Evolutionary conservation across 2,797 vertebrate species (phyloP).

Genomic region (Hemibagrus guttatus): DNA sequence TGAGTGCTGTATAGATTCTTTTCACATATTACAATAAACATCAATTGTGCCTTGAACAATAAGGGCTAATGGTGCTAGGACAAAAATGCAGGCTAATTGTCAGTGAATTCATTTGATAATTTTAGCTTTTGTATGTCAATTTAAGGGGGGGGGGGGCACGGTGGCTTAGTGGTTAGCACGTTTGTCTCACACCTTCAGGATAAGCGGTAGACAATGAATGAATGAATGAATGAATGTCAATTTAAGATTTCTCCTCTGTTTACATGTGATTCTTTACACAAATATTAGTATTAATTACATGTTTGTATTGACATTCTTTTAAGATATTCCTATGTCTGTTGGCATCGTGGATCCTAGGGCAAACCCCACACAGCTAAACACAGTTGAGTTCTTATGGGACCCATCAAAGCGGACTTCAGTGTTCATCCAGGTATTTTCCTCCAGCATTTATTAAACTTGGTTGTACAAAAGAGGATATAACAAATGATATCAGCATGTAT

Average conservation of each 20-base stretch:
- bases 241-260: neutral
- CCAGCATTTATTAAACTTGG: neutral
- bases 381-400: conserved; percentile 97
- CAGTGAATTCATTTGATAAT: neutral
- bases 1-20: neutral
- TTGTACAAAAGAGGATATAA: neutral
- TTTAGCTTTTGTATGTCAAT: neutral
- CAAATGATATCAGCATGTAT: neutral
- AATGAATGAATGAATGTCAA: too few relatives aligned
- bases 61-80: neutral
- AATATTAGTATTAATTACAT: neutral
- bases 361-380: conserved; percentile 96
- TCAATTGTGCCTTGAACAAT: neutral
- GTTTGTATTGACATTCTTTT: conserved; percentile 59
- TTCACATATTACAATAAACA: neutral
- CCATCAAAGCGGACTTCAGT: conserved; percentile 94
- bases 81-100: neutral
- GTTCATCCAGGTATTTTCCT: conserved; percentile 88
- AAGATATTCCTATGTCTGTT: conserved; percentile 97
- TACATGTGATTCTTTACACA: neutral
- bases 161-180: too few relatives aligned
- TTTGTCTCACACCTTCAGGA: too few relatives aligned
- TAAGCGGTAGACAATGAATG: too few relatives aligned
- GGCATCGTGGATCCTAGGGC: conserved; percentile 93
- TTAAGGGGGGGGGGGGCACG: too few relatives aligned